phyloP scores from a whole-genome alignment of 2,888 invertebrate genomes.

The Megalurothrips usitatus region DNA sequence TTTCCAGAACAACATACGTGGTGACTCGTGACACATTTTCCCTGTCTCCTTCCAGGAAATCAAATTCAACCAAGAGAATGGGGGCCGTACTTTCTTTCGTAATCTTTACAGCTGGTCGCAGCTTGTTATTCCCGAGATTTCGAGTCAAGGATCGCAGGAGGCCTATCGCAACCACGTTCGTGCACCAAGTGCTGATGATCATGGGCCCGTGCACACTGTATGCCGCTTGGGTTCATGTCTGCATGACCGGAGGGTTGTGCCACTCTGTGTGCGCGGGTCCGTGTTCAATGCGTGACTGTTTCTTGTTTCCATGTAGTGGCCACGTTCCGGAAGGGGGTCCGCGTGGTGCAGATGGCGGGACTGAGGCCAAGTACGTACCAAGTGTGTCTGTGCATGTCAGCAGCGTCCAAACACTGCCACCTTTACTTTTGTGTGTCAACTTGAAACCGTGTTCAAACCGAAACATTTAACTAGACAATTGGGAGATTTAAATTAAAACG shows the following conservation, averaged over 20 bases:
- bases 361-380: constrained; percentile 88
- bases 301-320: constrained; percentile 67
- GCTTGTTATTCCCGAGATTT: neutral
- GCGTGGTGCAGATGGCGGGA: constrained; percentile 97
- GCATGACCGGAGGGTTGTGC: neutral
- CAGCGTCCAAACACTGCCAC: constrained; percentile 31
- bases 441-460: too few species aligned
- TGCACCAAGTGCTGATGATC: constrained; percentile 28
- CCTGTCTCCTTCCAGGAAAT: too few species aligned
- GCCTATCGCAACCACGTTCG: neutral
- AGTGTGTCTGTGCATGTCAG: constrained; percentile 30
- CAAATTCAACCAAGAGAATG: too few species aligned
- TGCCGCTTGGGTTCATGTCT: neutral
- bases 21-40: too few species aligned
- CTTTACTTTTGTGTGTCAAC: constrained; percentile 32
- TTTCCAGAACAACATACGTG: too few species aligned
- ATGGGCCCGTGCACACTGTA: constrained; percentile 4
- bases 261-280: neutral
- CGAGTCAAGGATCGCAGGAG: too few species aligned
- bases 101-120: neutral
- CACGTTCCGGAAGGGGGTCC: constrained; percentile 99
- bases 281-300: constrained; percentile 30
- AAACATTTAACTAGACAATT: neutral
- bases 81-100: too few species aligned
- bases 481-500: neutral